phyloP scores from a whole-genome alignment of 2,888 invertebrate genomes.

The Acleris laterana region DNA sequence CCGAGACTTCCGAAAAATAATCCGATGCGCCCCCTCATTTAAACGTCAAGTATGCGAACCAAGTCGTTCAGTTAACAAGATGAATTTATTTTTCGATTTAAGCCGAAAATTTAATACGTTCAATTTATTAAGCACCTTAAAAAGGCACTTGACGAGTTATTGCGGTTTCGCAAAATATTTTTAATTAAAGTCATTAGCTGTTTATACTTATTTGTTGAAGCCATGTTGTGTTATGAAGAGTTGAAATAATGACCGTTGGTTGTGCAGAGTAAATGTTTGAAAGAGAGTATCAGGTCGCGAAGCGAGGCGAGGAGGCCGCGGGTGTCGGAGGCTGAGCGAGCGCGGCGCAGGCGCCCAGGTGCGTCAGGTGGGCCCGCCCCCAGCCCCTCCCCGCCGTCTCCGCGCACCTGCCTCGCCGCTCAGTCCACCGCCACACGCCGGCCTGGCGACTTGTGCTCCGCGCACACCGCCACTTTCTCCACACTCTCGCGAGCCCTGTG shows the following conservation, averaged over 20 bases:
- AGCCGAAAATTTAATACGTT: conserved; percentile 44
- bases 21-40: conserved; percentile 51
- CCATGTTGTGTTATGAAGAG: conserved; percentile 41
- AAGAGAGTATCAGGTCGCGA: conserved; percentile 41
- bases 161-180: conserved; percentile 4
- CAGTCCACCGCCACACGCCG: conserved; percentile 73
- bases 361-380: conserved; percentile 82
- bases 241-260: conserved; percentile 45
- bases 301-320: conserved; percentile 45
- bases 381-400: conserved; percentile 69
- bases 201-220: neutral
- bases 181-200: conserved; percentile 11
- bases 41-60: conserved; percentile 37
- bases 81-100: conserved; percentile 28
- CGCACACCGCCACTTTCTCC: conserved; percentile 81
- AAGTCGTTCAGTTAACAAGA: conserved; percentile 34
- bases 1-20: conserved; percentile 61
- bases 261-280: conserved; percentile 44
- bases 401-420: conserved; percentile 77
- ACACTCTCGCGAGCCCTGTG: conserved; percentile 81
- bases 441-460: conserved; percentile 79
- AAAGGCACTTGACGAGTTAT: conserved; percentile 1
- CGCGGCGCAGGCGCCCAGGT: conserved; percentile 83
- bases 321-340: conserved; percentile 69
- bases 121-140: conserved; percentile 42